A percentile compares a stretch with the other conserved stretches of the same genome.
Evolutionary conservation across 2,888 invertebrate genomes (phyloP).

Genomic region (Anodontia alba): DNA sequence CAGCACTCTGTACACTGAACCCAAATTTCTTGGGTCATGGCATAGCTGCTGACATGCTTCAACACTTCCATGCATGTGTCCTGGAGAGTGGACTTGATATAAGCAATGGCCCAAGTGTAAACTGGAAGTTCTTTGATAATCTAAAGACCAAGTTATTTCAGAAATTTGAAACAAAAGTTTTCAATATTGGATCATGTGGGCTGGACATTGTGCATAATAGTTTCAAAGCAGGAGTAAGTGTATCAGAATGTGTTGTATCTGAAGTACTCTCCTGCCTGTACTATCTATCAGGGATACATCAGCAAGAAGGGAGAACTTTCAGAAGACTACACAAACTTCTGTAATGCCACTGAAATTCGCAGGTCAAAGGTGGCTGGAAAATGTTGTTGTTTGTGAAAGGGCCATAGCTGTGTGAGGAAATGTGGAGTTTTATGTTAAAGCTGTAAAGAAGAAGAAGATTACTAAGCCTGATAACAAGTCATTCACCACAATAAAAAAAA

Average conservation of each 20-base stretch:
- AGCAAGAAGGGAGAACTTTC: constrained; percentile 16
- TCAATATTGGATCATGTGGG: constrained; percentile 64
- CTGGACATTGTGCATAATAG: constrained; percentile 63
- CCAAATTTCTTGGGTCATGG: constrained; percentile 46
- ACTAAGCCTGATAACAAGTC: constrained; percentile 45
- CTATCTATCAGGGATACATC: constrained; percentile 75
- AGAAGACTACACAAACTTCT: constrained; percentile 40
- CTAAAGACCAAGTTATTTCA: constrained; percentile 32
- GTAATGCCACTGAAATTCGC: constrained; percentile 75
- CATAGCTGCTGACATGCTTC: constrained; percentile 40
- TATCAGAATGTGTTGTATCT: constrained; percentile 54
- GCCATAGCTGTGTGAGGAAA: constrained; percentile 37
- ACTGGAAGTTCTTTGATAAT: constrained; percentile 42
- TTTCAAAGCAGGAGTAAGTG: constrained; percentile 50
- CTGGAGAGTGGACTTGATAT: constrained; percentile 21
- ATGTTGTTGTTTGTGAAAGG: constrained; percentile 54
- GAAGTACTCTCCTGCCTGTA: constrained; percentile 69
- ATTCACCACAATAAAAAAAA: constrained; percentile 20
- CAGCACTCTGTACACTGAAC: constrained; percentile 12
- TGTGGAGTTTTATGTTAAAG: constrained; percentile 48
- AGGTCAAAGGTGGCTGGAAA: constrained; percentile 62
- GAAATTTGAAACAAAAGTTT: constrained; percentile 26
- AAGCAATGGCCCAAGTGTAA: constrained; percentile 49
- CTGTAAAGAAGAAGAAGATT: constrained; percentile 38
- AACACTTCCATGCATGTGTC: constrained; percentile 25